These are phyloP conservation scores for Phyto melanocephala DNA, from an alignment of 2,888 invertebrate species.

Conservation along the genomic window DNA sequence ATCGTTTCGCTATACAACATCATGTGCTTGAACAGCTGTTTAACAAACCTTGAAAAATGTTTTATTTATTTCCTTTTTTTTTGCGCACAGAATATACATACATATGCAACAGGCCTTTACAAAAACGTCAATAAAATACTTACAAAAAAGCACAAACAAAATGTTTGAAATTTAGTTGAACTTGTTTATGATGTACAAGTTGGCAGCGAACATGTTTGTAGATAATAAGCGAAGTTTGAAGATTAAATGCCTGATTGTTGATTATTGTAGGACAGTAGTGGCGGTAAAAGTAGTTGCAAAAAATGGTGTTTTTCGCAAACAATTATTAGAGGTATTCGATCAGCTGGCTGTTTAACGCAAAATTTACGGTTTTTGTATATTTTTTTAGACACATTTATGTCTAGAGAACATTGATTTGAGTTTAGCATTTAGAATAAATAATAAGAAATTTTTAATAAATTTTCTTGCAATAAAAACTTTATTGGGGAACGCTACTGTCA, in stretches of 20 bases:
- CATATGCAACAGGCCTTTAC: slow-evolving; percentile 60
- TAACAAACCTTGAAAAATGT: slow-evolving; percentile 51
- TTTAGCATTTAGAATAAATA: too few species aligned
- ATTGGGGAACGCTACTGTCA: too few species aligned
- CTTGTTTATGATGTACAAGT: slow-evolving; percentile 1
- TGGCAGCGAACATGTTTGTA: slow-evolving; percentile 17
- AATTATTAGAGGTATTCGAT: too few species aligned
- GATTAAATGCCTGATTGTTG: not conserved
- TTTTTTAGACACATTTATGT: too few species aligned
- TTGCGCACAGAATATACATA: slow-evolving; percentile 23
- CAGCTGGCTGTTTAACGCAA: too few species aligned
- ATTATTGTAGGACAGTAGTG: too few species aligned
- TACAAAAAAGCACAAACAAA: not conserved
- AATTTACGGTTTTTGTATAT: too few species aligned
- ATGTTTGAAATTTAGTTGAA: not conserved
- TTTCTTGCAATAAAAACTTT: too few species aligned
- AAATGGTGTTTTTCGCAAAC: too few species aligned
- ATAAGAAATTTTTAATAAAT: too few species aligned
- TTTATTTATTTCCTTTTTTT: slow-evolving; percentile 1
- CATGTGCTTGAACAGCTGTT: slow-evolving; percentile 40
- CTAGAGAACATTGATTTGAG: too few species aligned
- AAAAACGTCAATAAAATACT: slow-evolving; percentile 17
- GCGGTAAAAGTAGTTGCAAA: too few species aligned
- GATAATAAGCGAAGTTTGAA: not conserved
- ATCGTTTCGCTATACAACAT: not conserved